Conservation (phyloP, 2,888 invertebrate genomes). For the Tenthredo scrophulariae region DNA sequence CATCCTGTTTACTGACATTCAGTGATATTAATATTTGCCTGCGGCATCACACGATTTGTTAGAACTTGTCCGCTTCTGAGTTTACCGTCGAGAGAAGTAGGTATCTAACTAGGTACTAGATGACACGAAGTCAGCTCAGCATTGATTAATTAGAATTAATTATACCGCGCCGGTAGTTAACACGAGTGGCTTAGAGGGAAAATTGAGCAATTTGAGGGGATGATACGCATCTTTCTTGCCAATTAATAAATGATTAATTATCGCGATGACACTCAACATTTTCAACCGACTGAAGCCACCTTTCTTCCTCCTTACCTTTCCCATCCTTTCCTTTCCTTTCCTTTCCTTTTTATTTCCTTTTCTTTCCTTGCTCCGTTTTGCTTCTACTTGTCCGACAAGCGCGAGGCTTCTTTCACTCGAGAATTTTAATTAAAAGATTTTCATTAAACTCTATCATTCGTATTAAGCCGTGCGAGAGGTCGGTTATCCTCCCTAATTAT, state of each 20-base stretch:
- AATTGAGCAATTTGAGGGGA: conserved; percentile 69
- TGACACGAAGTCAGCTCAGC: conserved; percentile 54
- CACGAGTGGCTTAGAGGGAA: conserved; percentile 57
- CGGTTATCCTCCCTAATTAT: conserved; percentile 47
- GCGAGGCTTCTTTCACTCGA: conserved; percentile 43
- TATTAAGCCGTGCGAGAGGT: conserved; percentile 30
- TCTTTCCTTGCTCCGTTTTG: background rate
- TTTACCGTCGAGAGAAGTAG: conserved; percentile 29
- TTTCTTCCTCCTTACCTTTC: conserved; percentile 37
- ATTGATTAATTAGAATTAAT: conserved; percentile 75
- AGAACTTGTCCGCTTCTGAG: conserved; percentile 19
- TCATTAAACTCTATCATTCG: conserved; percentile 48
- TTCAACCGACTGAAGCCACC: conserved; percentile 36
- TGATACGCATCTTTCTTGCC: conserved; percentile 73
- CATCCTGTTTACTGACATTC: background rate
- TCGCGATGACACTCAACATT: conserved; percentile 70
- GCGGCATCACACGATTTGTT: conserved; percentile 11
- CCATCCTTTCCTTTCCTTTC: background rate
- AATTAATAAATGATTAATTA: conserved; percentile 76
- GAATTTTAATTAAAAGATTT: conserved; percentile 53
- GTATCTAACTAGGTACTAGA: conserved; percentile 43
- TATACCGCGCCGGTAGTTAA: conserved; percentile 58
- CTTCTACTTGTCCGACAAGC: background rate
- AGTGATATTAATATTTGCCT: background rate
- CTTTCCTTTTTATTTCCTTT: background rate